Evolutionary conservation across 2,113 vertebrate species (phyloP).

Genomic region (Urocolius indicus): DNA sequence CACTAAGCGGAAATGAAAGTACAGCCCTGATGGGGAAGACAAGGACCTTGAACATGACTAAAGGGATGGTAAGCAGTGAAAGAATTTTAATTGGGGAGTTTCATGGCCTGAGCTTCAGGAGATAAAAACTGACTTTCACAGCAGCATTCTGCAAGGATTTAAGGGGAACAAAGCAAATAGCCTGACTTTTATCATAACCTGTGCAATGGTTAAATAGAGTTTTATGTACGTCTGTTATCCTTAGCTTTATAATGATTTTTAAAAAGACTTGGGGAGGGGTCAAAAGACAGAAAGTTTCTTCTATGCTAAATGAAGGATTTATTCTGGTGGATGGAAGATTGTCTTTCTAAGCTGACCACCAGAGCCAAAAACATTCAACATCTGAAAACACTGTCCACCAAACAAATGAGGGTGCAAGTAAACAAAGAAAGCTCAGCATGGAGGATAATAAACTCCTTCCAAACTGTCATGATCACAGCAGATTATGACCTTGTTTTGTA

Average conservation of each 20-base stretch:
- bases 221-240: neutral
- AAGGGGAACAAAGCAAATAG: conserved; percentile 48
- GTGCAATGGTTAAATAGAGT: neutral
- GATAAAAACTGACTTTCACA: conserved; percentile 55
- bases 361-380: neutral
- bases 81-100: conserved; percentile 58
- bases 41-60: conserved; percentile 3
- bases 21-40: conserved; percentile 6
- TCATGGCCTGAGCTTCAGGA: conserved; percentile 40
- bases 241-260: conserved; percentile 28
- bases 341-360: neutral
- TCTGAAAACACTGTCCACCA: neutral
- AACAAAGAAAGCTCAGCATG: neutral
- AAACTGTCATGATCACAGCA: neutral
- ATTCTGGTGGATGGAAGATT: neutral
- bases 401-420: neutral
- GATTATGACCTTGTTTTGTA: neutral
- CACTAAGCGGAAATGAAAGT: conserved; percentile 36
- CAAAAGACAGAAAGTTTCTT: neutral
- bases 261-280: neutral
- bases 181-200: conserved; percentile 44
- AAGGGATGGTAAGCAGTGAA: conserved; percentile 14
- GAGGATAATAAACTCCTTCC: neutral
- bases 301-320: neutral
- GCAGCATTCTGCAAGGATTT: conserved; percentile 33